Evolutionary conservation across 1,140 invertebrate genomes (phyloP), one percentile per base, ranked within the genome.

Genomic region (Diorhabda carinulata): DNA sequence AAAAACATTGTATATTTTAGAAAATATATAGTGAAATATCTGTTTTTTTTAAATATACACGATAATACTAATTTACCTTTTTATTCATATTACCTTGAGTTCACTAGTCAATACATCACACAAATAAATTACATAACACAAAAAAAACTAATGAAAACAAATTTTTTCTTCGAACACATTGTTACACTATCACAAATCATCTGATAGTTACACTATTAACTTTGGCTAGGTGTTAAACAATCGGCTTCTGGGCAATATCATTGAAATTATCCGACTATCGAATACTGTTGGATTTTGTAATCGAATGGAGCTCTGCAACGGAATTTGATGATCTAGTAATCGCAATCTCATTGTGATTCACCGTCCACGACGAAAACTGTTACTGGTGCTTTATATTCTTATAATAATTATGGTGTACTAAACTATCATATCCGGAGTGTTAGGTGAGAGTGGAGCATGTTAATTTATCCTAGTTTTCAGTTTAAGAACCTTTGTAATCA

Each of bases 271-370:
- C n/a, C 6, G 2, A 52, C 6, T 8, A 52, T 6, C 47, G n/a
- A 52, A 52, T n/a, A 52, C 6, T 52, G 47, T 6, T 3, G 47
- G n/a, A n/a, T 52, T 52, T 6, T 52, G 47, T 25, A 25, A 25
- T 25, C 47, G 47, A 52, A 52, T n/a, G 6, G 47, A 0, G 47
- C 3, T 52, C n/a, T 52, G 47, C 47, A 52, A 52, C n/a, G n/a
- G 47, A 52, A 52, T 52, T 57, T 40, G 8, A 57, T 45, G 43
- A 58, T 67, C 43, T 40, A 40, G 5, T 58, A 42, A 43, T 42
- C 58, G 65, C n/a, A 40, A n/a, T 58, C 42, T 43, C 66, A 60
- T 68, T 68, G 40, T 67, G 57, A 47, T 43, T 52, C 41, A 45
- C 5, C 45, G 58, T n/a, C 45, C 58, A 44, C 52, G n/a, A 47